These are phyloP conservation scores for Drosophila sucinea DNA, from an alignment of 1,140 invertebrate species.

Conservation along the genomic window DNA sequence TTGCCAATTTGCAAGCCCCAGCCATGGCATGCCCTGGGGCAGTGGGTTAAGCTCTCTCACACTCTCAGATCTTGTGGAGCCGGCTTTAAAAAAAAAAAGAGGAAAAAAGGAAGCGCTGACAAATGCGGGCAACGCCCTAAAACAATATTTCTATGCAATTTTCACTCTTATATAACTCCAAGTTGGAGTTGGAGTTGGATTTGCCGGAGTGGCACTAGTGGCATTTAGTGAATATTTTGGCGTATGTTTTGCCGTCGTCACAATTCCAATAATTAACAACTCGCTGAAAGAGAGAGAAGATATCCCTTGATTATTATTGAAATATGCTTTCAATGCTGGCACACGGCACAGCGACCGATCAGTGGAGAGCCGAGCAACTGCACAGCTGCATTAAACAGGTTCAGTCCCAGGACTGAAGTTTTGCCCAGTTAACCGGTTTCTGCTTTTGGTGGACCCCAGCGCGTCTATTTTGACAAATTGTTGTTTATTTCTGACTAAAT, in stretches of 20 bases:
- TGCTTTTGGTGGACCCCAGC: constrained; percentile 32
- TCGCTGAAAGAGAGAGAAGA: constrained; percentile 29
- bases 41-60: constrained; percentile 53
- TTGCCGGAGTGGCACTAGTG: constrained; percentile 36
- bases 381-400: constrained; percentile 73
- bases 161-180: constrained; percentile 31
- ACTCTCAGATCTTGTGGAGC: not conserved
- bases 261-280: constrained; percentile 71
- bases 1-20: constrained; percentile 56
- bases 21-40: constrained; percentile 25
- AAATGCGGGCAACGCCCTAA: constrained; percentile 62
- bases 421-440: constrained; percentile 42
- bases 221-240: constrained; percentile 53
- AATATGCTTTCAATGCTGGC: constrained; percentile 34
- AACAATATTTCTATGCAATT: constrained; percentile 7
- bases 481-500: constrained; percentile 71
- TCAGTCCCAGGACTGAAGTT: constrained; percentile 17
- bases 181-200: not conserved
- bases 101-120: constrained; percentile 47
- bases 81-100: not conserved
- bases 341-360: not conserved
- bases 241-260: constrained; percentile 31
- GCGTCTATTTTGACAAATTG: constrained; percentile 67
- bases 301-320: constrained; percentile 75
- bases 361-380: not conserved